Evolutionary conservation across 2,113 vertebrate species (phyloP).

Genomic region (Periophthalmodon schlosseri): DNA sequence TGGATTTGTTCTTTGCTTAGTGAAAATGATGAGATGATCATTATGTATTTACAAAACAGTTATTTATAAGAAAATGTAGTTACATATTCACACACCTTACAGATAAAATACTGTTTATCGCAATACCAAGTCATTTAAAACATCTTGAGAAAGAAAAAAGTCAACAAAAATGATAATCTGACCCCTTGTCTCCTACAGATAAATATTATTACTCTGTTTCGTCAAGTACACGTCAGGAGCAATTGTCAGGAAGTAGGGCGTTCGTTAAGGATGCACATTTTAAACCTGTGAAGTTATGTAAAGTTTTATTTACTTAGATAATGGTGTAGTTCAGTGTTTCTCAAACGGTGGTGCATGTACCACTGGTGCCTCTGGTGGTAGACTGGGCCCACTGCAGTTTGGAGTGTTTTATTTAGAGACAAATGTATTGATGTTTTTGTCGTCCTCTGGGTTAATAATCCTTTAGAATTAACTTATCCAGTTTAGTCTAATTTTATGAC

Average conservation of each 20-base stretch:
- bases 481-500: too few relatives aligned
- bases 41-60: conserved; percentile 69
- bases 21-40: conserved; percentile 55
- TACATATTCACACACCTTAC: conserved; percentile 75
- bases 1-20: conserved; percentile 44
- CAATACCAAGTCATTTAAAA: conserved; percentile 67
- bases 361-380: too few relatives aligned
- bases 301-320: neutral
- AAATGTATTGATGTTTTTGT: too few relatives aligned
- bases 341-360: too few relatives aligned
- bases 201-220: conserved; percentile 55
- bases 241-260: conserved; percentile 64
- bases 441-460: too few relatives aligned
- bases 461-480: too few relatives aligned
- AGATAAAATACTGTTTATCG: conserved; percentile 64
- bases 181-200: conserved; percentile 41
- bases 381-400: too few relatives aligned
- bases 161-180: conserved; percentile 53
- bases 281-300: conserved; percentile 30
- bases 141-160: conserved; percentile 60
- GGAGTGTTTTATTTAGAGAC: too few relatives aligned
- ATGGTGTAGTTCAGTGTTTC: neutral
- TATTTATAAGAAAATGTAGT: conserved; percentile 71
- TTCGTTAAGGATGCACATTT: conserved; percentile 44
- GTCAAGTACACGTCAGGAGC: conserved; percentile 68